Conservation (phyloP, 2,888 invertebrate species). For the Pteria penguin region DNA sequence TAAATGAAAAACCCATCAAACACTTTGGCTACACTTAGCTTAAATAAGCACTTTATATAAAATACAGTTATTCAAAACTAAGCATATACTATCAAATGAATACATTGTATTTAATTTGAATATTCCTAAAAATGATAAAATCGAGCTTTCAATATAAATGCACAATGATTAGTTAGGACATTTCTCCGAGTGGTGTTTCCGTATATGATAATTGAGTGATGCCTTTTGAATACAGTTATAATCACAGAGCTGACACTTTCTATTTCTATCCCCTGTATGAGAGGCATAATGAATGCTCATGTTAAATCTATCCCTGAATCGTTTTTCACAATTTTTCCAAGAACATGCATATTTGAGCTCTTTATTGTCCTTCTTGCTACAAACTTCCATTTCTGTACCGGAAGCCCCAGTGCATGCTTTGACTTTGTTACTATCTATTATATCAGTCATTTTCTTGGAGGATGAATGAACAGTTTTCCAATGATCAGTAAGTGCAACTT, state of each 20-base stretch:
- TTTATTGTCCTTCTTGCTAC: neutral
- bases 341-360: slow-evolving; percentile 31
- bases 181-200: slow-evolving; percentile 37
- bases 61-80: no score
- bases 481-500: slow-evolving; percentile 51
- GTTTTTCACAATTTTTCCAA: slow-evolving; percentile 45
- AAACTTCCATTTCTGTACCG: neutral
- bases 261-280: slow-evolving; percentile 42
- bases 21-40: no score
- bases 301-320: slow-evolving; percentile 51
- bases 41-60: no score
- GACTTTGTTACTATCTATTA: neutral
- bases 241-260: slow-evolving; percentile 46
- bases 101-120: no score
- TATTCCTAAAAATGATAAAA: no score
- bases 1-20: no score
- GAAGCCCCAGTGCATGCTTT: neutral
- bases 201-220: slow-evolving; percentile 47
- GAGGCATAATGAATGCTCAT: slow-evolving; percentile 43
- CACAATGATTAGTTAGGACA: no score
- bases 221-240: slow-evolving; percentile 49
- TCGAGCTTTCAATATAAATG: no score
- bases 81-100: no score
- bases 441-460: neutral
- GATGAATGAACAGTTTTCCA: slow-evolving; percentile 42